Evolutionary conservation across 2,113 vertebrate species (phyloP).

Genomic region (Mobula birostris): DNA sequence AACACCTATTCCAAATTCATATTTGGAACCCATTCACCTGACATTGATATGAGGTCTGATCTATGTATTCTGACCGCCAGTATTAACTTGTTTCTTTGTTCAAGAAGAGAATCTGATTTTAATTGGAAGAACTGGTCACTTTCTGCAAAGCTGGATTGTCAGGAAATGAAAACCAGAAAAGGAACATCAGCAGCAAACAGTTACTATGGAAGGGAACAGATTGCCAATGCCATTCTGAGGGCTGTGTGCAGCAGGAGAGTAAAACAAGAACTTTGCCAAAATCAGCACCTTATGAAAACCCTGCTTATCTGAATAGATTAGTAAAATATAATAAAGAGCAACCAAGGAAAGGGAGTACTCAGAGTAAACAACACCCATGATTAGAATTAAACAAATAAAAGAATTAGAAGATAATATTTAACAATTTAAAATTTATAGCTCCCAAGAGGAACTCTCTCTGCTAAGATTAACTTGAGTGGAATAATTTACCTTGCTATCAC

Average conservation of each 20-base stretch:
- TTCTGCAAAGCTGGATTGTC: not conserved
- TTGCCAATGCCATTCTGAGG: not conserved
- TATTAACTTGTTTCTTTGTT: not conserved
- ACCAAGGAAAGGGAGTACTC: not conserved
- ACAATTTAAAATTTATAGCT: not conserved
- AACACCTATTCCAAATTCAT: not conserved
- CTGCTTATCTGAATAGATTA: not conserved
- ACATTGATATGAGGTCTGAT: not conserved
- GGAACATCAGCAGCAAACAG: not conserved
- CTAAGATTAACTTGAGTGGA: not conserved
- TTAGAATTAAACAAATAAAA: not conserved
- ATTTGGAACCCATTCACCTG: not conserved
- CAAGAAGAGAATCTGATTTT: not conserved
- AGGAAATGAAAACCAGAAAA: not conserved
- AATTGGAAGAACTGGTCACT: not conserved
- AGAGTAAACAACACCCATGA: not conserved
- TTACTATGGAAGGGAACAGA: not conserved
- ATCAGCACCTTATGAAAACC: not conserved
- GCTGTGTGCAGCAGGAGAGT: not conserved
- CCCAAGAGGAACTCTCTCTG: not conserved
- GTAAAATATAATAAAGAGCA: not conserved
- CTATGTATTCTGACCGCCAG: not conserved
- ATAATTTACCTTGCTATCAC: not conserved
- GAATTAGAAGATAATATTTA: not conserved
- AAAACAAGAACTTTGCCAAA: not conserved